Evolutionary conservation across 2,888 invertebrate species (phyloP), one percentile per base, ranked within the genome.

Genomic region (Trissoscelio sp.): DNA sequence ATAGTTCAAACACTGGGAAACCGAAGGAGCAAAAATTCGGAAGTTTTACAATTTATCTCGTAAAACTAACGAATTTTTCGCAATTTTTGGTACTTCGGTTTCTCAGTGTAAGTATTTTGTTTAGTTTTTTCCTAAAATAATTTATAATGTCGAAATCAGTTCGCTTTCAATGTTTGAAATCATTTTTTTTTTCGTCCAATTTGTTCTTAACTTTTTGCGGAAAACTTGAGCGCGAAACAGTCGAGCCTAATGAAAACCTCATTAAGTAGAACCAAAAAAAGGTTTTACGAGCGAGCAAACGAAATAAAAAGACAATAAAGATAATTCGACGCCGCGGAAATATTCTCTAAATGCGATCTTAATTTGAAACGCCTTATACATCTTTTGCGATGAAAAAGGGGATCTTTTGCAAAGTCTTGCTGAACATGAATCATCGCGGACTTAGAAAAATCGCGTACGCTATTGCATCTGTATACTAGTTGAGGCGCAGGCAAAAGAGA

Each of bases 401-500:
- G 48, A n/a, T n/a, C 31, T 60, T 39, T 67, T 7, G 58, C 60
- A 16, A 66, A 51, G 70, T 34, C 51, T 46, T 28, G 57, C 37
- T 28, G 28, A 64, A 66, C 74, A 55, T 79, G 69, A 78, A 70
- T 70, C 79, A 66, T 72, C 58, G 42, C 31, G 4, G 34, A 18
- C 42, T 70, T 64, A 24, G 70, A 82, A 82, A 72, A 79, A 64
- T 78, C 42, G 42, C 46, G 55, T 11, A 60, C 51, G 57, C 55
- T 69, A 48, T 64, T 62, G 78, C 72, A 73, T 79, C 70, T 62
- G 60, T 74, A 51, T 28, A 58, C 66, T 53, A 66, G 60, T 44
- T 31, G 24, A 62, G 24, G 67, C 3, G n/a, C n/a, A n/a, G n/a
- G n/a, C n/a, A n/a, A n/a, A n/a, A n/a, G n/a, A n/a, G n/a, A n/a